Conservation (phyloP, 2,113 vertebrate species). For the Neogale vison region DNA sequence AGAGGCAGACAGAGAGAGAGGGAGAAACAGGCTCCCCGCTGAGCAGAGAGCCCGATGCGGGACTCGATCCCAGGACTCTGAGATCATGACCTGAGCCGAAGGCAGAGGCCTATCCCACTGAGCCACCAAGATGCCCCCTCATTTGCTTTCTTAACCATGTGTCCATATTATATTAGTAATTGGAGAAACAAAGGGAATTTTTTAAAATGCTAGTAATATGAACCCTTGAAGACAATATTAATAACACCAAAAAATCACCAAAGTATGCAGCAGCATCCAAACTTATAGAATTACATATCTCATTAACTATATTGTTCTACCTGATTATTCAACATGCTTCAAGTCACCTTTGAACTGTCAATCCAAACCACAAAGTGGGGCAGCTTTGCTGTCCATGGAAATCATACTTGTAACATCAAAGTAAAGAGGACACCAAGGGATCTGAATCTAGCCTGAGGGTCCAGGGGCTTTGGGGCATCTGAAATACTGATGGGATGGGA, state of each 20-base stretch:
- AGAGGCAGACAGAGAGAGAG: no score
- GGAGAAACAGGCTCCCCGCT: no score
- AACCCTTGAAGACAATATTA: background rate
- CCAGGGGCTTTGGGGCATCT: background rate
- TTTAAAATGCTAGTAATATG: background rate
- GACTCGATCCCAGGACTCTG: no score
- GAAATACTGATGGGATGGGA: background rate
- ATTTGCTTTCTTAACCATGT: background rate
- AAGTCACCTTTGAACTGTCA: background rate
- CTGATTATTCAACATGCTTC: background rate
- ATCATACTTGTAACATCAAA: background rate
- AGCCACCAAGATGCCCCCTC: background rate
- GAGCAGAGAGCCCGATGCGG: no score
- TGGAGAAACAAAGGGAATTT: background rate
- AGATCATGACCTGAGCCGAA: no score
- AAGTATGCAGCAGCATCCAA: background rate
- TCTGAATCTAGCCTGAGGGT: background rate
- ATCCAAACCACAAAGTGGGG: background rate
- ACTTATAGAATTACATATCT: background rate
- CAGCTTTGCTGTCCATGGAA: background rate
- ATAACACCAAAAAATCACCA: background rate
- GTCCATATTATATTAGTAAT: background rate
- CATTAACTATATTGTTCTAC: background rate
- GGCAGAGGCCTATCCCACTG: no score
- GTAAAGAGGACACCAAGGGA: background rate